A percentile compares a stretch with the other conserved stretches of the same genome.
phyloP scores from a whole-genome alignment of 2,113 vertebrate genomes.

The Hippopotamus amphibius region DNA sequence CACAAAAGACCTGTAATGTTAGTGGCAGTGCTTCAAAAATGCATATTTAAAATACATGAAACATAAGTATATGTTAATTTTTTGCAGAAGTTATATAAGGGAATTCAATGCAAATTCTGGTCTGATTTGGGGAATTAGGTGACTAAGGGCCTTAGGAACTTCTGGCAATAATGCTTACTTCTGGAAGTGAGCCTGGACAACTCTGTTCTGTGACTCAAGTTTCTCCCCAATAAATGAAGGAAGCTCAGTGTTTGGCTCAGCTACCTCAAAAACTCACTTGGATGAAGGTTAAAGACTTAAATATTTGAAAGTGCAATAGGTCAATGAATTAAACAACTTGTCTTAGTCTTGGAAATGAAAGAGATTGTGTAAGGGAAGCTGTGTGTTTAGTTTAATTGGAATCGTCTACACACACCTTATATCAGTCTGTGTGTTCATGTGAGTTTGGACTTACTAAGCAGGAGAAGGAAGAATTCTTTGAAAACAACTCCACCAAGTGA shows the following conservation, averaged over 20 bases:
- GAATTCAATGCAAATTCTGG: conserved; percentile 8
- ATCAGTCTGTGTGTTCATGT: not conserved
- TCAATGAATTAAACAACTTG: not conserved
- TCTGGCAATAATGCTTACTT: conserved; percentile 3
- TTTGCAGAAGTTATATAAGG: not conserved
- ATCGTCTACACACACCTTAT: not conserved
- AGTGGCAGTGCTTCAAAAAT: conserved; percentile 8
- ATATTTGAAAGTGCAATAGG: conserved; percentile 11
- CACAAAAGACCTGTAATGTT: not conserved
- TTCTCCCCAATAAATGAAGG: not conserved
- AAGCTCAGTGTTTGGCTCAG: conserved; percentile 20
- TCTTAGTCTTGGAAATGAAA: not conserved
- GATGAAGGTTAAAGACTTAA: not conserved
- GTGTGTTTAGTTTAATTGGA: not conserved
- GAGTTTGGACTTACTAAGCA: conserved; percentile 8
- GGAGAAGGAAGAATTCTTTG: not conserved
- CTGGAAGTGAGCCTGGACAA: not conserved
- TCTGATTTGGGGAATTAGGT: not conserved
- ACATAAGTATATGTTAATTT: not conserved
- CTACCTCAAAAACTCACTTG: not conserved
- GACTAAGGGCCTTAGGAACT: not conserved
- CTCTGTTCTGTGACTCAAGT: not conserved
- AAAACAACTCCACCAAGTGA: not conserved
- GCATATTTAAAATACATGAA: not conserved
- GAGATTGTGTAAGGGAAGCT: not conserved